Percentiles rank a stretch among this genome's conserved stretches.
Evolutionary conservation across 2,888 invertebrate species (phyloP).

Genomic region (Temnothorax rugatulus): DNA sequence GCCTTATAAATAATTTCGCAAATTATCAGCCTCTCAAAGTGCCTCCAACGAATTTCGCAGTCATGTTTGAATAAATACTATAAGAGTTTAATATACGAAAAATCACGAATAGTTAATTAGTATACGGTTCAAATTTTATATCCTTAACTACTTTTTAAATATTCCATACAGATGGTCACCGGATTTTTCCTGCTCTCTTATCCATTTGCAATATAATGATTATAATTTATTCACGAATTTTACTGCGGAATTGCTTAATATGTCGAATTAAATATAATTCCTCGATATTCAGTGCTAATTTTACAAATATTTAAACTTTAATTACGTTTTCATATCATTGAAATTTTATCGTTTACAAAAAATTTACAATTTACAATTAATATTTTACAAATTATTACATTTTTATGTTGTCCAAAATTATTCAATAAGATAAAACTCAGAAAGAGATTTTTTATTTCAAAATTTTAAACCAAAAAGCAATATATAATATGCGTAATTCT

Average conservation of each 20-base stretch:
- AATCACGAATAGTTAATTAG: constrained; percentile 23
- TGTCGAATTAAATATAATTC: constrained; percentile 21
- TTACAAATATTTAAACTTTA: background rate
- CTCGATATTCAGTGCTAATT: background rate
- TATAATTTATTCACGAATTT: background rate
- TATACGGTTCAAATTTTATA: constrained; percentile 32
- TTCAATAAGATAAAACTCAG: background rate
- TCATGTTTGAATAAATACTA: constrained; percentile 5
- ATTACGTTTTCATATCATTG: background rate
- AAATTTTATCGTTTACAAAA: background rate
- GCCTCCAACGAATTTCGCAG: constrained; percentile 12
- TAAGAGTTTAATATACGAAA: constrained; percentile 35
- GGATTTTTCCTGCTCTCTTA: background rate
- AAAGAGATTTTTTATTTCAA: background rate
- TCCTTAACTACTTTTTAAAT: constrained; percentile 36
- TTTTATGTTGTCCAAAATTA: background rate
- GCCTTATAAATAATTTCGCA: constrained; percentile 30
- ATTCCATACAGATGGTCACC: background rate
- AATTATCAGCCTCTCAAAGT: constrained; percentile 6
- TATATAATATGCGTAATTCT: background rate
- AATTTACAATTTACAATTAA: background rate
- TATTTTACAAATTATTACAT: background rate
- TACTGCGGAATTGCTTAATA: background rate
- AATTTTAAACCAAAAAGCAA: background rate
- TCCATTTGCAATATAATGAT: constrained; percentile 14